Percentiles rank a stretch among this genome's conserved stretches.
phyloP scores from a whole-genome alignment of 2,113 vertebrate genomes.

The Odontesthes bonariensis region DNA sequence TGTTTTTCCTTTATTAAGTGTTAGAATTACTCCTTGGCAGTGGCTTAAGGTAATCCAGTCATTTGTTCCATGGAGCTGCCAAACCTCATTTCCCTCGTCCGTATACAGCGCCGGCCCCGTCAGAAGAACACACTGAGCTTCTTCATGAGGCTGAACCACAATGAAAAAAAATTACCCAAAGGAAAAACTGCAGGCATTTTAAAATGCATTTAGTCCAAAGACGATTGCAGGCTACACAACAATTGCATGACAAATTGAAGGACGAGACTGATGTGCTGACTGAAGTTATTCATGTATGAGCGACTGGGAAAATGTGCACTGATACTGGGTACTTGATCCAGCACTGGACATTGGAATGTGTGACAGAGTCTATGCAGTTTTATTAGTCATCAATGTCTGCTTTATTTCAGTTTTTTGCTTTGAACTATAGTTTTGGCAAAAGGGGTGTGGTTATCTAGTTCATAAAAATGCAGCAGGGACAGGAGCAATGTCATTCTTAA shows the following conservation, averaged over 20 bases:
- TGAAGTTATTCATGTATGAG: conserved; percentile 44
- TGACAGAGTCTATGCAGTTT: conserved; percentile 41
- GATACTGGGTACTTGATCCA: conserved; percentile 21
- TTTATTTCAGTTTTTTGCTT: conserved; percentile 56
- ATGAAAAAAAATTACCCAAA: conserved; percentile 27
- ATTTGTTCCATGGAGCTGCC: conserved; percentile 83
- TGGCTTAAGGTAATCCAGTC: conserved; percentile 83
- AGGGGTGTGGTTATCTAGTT: conserved; percentile 35
- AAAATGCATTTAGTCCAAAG: conserved; percentile 33
- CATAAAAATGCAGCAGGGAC: conserved; percentile 42
- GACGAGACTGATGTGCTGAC: conserved; percentile 45
- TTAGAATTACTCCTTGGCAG: conserved; percentile 84
- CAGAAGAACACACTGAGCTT: conserved; percentile 47
- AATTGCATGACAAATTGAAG: conserved; percentile 33
- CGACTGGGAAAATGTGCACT: conserved; percentile 28
- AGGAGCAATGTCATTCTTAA: conserved; percentile 39
- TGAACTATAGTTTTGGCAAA: conserved; percentile 46
- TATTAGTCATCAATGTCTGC: conserved; percentile 28
- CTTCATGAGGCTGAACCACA: conserved; percentile 54
- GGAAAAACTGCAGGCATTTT: conserved; percentile 44
- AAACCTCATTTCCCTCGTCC: conserved; percentile 79
- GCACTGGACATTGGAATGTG: conserved; percentile 47
- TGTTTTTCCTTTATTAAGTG: conserved; percentile 84
- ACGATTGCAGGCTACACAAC: conserved; percentile 46
- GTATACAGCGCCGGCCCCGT: conserved; percentile 73